phyloP scores from a whole-genome alignment of 1,140 invertebrate species.

The Rhopalosiphum padi region DNA sequence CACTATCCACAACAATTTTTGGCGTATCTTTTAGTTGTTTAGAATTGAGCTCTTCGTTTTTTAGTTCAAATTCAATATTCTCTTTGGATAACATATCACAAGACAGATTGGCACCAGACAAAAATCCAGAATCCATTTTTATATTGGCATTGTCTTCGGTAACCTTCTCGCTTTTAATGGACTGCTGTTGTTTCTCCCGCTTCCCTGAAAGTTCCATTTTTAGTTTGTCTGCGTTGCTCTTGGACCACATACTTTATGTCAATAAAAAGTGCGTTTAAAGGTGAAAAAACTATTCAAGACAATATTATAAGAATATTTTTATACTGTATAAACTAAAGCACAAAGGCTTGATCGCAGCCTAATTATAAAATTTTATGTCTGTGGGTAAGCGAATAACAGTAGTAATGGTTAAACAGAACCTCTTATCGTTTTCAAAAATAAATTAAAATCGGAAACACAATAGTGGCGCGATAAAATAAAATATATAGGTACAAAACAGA shows the following conservation, averaged over 20 bases:
- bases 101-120: conserved; percentile 35
- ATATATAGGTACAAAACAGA: neutral
- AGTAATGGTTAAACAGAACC: neutral
- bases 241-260: conserved; percentile 47
- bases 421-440: neutral
- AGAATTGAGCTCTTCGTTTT: neutral
- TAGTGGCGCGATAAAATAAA: neutral
- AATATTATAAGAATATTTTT: neutral
- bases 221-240: conserved; percentile 49
- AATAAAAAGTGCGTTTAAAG: neutral
- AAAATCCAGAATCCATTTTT: conserved; percentile 54
- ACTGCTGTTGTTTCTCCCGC: conserved; percentile 34
- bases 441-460: neutral
- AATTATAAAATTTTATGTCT: neutral
- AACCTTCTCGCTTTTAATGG: conserved; percentile 4
- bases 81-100: conserved; percentile 17
- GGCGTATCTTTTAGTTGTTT: neutral
- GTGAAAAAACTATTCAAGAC: neutral
- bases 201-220: conserved; percentile 56
- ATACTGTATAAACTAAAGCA: neutral
- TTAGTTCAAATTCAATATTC: conserved; percentile 26
- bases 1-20: neutral
- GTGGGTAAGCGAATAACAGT: neutral
- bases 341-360: neutral
- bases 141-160: neutral